Conservation (phyloP, 2,888 invertebrate species). For the Epistrophe grossulariae region DNA sequence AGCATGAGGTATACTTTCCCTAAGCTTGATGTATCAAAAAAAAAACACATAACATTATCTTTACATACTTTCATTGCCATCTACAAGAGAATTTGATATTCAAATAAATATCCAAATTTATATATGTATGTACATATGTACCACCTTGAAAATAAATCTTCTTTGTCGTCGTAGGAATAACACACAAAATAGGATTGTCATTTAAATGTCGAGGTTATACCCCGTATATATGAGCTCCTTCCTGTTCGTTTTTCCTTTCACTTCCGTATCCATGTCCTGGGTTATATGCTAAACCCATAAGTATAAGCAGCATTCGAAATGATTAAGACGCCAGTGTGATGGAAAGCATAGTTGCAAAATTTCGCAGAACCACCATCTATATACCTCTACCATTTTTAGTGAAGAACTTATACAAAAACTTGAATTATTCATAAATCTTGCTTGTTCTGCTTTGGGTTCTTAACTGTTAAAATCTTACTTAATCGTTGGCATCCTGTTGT, state of each 20-base stretch:
- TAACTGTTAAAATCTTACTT: conserved; percentile 41
- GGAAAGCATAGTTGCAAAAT: neutral
- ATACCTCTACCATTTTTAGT: too few relatives aligned
- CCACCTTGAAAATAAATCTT: too few relatives aligned
- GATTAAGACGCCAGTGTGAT: neutral
- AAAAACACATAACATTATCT: too few relatives aligned
- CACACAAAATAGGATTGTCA: too few relatives aligned
- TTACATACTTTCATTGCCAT: too few relatives aligned
- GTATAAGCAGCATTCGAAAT: neutral
- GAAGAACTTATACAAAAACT: conserved; percentile 39
- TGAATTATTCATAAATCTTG: conserved; percentile 73
- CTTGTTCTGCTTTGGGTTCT: neutral
- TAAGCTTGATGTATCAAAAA: too few relatives aligned
- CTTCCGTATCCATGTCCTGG: conserved; percentile 51
- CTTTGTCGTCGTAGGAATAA: too few relatives aligned
- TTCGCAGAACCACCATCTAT: too few relatives aligned
- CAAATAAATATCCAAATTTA: too few relatives aligned
- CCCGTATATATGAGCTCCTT: conserved; percentile 34
- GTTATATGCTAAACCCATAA: conserved; percentile 39
- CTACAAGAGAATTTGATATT: too few relatives aligned
- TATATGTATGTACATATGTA: too few relatives aligned
- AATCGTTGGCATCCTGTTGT: conserved; percentile 10
- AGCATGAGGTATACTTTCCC: too few relatives aligned
- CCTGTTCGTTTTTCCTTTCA: conserved; percentile 48
- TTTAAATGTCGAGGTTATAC: conserved; percentile 1